These are phyloP conservation scores for Heliangelus exortis DNA, from an alignment of 2,797 vertebrate species.

Conservation along the genomic window DNA sequence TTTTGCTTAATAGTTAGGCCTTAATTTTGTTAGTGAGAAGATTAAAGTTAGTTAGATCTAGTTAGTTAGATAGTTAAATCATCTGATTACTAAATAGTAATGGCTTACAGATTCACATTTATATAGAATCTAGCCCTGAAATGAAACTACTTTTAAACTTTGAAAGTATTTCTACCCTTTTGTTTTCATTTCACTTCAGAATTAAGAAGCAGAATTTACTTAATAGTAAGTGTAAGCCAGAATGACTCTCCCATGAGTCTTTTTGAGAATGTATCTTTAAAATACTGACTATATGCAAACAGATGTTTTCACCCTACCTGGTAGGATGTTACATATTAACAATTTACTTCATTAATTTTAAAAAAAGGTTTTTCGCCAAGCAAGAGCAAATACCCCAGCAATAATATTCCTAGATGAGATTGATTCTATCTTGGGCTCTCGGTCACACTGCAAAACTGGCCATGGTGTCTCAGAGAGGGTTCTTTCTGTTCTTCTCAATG, in stretches of 20 bases:
- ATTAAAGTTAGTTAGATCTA: too few species aligned
- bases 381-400: conserved; percentile 90
- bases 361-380: conserved; percentile 91
- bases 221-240: background rate
- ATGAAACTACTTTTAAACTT: background rate
- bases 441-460: conserved; percentile 69
- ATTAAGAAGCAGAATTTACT: background rate
- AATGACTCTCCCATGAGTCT: background rate
- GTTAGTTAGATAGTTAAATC: too few species aligned
- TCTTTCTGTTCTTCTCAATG: conserved; percentile 95
- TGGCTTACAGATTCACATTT: background rate
- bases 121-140: background rate
- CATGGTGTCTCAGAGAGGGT: conserved; percentile 86
- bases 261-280: background rate
- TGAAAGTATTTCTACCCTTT: background rate
- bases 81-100: background rate
- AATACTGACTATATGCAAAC: background rate
- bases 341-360: background rate
- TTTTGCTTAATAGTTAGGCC: background rate
- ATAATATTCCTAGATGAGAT: conserved; percentile 97
- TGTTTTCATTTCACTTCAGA: background rate
- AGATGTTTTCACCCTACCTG: background rate
- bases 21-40: background rate
- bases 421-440: conserved; percentile 91
- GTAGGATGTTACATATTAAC: background rate